These are phyloP conservation scores for Thymelicus lineola DNA, from an alignment of 2,888 invertebrate species.

Conservation along the genomic window DNA sequence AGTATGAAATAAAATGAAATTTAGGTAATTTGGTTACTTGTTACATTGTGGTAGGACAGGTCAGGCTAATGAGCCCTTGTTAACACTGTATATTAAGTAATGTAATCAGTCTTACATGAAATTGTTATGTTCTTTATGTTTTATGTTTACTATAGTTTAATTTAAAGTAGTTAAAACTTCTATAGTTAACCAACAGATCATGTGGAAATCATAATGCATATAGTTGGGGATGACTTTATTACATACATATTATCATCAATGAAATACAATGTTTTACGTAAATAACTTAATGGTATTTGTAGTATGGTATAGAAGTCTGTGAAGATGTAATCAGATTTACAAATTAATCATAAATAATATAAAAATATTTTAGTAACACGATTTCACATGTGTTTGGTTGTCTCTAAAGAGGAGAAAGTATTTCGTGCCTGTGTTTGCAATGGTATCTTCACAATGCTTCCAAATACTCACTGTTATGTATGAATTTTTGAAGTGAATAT, in stretches of 20 bases:
- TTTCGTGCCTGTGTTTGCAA: conserved; percentile 25
- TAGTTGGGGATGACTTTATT: background rate
- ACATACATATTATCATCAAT: background rate
- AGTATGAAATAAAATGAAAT: conserved; percentile 84
- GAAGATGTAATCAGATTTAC: no score
- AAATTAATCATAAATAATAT: background rate
- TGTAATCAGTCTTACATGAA: conserved; percentile 9
- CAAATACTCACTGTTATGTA: background rate
- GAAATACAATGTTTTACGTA: no score
- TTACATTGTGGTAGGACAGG: conserved; percentile 41
- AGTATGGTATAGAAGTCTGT: no score
- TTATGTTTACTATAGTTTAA: conserved; percentile 40
- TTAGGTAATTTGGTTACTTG: conserved; percentile 60
- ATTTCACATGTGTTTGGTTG: conserved; percentile 25
- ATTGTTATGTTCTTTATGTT: conserved; percentile 37
- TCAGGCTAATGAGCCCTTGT: conserved; percentile 39
- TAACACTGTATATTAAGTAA: conserved; percentile 7
- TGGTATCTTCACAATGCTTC: conserved; percentile 8
- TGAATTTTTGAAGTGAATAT: background rate
- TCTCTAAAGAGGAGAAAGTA: conserved; percentile 54
- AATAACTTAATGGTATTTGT: no score
- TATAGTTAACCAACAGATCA: conserved; percentile 39
- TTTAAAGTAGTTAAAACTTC: conserved; percentile 53
- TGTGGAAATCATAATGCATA: conserved; percentile 19
- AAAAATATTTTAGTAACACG: background rate